Evolutionary conservation across 2,113 vertebrate species (phyloP).

Genomic region (Rhizomys pruinosus): DNA sequence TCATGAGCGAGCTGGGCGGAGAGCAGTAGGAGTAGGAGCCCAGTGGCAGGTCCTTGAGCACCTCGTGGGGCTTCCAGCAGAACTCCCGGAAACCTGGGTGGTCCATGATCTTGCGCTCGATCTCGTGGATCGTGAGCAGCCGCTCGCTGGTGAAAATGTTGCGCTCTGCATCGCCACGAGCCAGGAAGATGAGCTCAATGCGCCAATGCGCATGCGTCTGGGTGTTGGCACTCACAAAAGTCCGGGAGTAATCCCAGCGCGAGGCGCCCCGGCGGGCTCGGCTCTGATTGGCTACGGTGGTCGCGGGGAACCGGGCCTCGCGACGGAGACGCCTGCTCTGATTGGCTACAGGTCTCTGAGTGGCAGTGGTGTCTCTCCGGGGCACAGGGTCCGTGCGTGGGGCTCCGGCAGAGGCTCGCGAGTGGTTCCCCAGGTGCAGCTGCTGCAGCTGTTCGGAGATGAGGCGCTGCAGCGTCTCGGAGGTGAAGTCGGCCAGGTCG

Average conservation of each 20-base stretch:
- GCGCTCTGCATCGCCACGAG: conserved; percentile 91
- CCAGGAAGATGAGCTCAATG: conserved; percentile 97
- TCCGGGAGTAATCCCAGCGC: conserved; percentile 83
- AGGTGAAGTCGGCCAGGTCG: conserved; percentile 90
- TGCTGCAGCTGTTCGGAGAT: conserved; percentile 90
- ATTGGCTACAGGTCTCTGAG: not conserved
- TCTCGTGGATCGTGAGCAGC: conserved; percentile 93
- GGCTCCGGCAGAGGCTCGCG: rapidly evolving
- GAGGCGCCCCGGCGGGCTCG: conserved; percentile 70
- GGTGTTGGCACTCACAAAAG: conserved; percentile 90
- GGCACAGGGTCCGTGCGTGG: rapidly evolving
- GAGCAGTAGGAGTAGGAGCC: conserved; percentile 96
- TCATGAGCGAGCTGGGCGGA: conserved; percentile 94
- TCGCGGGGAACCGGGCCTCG: not conserved
- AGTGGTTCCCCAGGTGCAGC: conserved; percentile 76
- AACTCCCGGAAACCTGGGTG: conserved; percentile 96
- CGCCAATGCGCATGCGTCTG: conserved; percentile 96
- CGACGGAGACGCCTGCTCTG: not conserved
- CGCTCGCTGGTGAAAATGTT: conserved; percentile 98
- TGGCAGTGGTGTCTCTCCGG: not conserved
- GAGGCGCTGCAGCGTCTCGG: conserved; percentile 90
- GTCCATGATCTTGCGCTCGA: conserved; percentile 96
- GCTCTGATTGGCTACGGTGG: conserved; percentile 59
- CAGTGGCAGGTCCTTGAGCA: conserved; percentile 93
- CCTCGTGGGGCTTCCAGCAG: conserved; percentile 97